Evolutionary conservation across 1,140 invertebrate species (phyloP).

Genomic region (Diorhabda elongata): DNA sequence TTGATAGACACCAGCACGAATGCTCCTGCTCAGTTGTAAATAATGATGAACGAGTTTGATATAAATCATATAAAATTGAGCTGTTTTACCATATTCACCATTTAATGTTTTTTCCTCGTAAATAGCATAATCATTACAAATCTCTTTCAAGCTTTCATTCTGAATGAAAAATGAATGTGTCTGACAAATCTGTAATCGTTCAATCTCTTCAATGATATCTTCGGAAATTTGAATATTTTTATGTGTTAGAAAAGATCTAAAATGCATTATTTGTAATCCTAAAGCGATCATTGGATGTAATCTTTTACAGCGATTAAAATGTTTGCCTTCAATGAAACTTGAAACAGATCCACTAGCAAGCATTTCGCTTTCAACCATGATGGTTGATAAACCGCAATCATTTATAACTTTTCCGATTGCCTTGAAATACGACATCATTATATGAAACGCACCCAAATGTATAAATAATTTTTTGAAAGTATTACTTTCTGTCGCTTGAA

Average conservation of each 20-base stretch:
- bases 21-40: too few relatives aligned
- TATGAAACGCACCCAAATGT: conserved; percentile 39
- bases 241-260: conserved; percentile 10
- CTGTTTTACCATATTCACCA: conserved; percentile 27
- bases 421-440: conserved; percentile 27
- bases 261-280: conserved; percentile 38
- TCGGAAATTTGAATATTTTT: conserved; percentile 25
- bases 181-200: too few relatives aligned
- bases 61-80: conserved; percentile 8
- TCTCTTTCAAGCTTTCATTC: too few relatives aligned
- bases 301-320: too few relatives aligned
- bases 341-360: too few relatives aligned
- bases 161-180: too few relatives aligned
- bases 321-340: too few relatives aligned
- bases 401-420: conserved; percentile 38
- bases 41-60: too few relatives aligned
- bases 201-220: conserved; percentile 30
- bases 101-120: conserved; percentile 39
- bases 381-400: conserved; percentile 41
- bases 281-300: background rate
- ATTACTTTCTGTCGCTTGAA: conserved; percentile 18
- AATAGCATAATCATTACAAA: too few relatives aligned
- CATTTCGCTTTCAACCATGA: conserved; percentile 42
- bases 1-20: too few relatives aligned
- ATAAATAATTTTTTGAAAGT: conserved; percentile 35